These are phyloP conservation scores for Cheilosia urbana DNA, from an alignment of 2,888 invertebrate species.

Conservation along the genomic window DNA sequence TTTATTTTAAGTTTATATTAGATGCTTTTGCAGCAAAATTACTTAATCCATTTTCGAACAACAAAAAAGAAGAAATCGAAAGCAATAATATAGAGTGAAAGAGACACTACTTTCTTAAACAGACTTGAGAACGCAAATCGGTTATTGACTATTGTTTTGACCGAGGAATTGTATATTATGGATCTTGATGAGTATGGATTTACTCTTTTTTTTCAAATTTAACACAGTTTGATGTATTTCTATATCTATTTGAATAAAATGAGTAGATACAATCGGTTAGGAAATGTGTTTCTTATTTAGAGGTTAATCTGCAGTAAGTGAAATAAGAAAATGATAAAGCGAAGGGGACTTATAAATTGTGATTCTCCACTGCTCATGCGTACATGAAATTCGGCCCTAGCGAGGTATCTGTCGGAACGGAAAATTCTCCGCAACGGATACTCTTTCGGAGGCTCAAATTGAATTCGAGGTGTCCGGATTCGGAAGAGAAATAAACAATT, in stretches of 20 bases:
- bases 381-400: no score
- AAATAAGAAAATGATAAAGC: neutral
- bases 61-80: constrained; percentile 6
- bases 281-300: constrained; percentile 2
- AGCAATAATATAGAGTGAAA: constrained; percentile 1
- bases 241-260: constrained; percentile 32
- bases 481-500: no score
- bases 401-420: no score
- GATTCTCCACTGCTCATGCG: no score
- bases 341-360: no score
- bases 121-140: constrained; percentile 36
- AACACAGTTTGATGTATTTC: constrained; percentile 34
- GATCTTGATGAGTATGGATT: neutral
- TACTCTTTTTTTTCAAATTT: constrained; percentile 13
- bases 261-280: neutral
- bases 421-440: no score
- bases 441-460: no score
- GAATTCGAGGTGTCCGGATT: no score
- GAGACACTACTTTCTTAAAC: constrained; percentile 2
- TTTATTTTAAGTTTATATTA: constrained; percentile 49
- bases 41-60: constrained; percentile 9
- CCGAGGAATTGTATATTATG: constrained; percentile 42
- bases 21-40: constrained; percentile 10
- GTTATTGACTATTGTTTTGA: constrained; percentile 38
- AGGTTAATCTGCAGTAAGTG: neutral